These are phyloP conservation scores for Embidobia sp. DNA, from an alignment of 2,888 invertebrate species.

Conservation along the genomic window DNA sequence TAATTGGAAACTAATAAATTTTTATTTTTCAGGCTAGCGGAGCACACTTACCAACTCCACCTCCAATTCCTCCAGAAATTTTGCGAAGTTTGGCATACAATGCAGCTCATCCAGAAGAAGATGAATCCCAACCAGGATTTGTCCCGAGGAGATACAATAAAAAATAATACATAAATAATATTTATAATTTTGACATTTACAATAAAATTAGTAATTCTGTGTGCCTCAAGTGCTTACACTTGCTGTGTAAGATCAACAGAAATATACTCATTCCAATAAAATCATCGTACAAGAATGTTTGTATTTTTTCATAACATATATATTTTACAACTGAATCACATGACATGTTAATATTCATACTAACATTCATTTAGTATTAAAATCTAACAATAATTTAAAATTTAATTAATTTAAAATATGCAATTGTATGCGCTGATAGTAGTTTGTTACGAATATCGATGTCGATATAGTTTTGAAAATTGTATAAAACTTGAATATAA, in stretches of 20 bases:
- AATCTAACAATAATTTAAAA: not conserved
- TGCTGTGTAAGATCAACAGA: constrained; percentile 18
- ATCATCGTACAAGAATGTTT: not conserved
- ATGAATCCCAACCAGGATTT: constrained; percentile 71
- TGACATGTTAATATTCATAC: not conserved
- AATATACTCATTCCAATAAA: constrained; percentile 39
- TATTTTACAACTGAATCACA: constrained; percentile 3
- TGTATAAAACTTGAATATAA: too few relatives aligned
- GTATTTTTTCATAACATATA: constrained; percentile 2
- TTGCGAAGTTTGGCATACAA: constrained; percentile 86
- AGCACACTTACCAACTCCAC: constrained; percentile 90
- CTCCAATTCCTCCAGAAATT: constrained; percentile 90
- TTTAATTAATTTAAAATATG: too few relatives aligned
- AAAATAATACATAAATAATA: constrained; percentile 20
- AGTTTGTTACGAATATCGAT: too few relatives aligned
- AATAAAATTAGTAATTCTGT: constrained; percentile 24
- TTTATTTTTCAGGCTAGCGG: constrained; percentile 84
- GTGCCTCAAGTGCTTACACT: constrained; percentile 32
- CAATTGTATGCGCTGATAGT: too few relatives aligned
- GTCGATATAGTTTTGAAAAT: too few relatives aligned
- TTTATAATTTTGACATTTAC: constrained; percentile 4
- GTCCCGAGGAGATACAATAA: constrained; percentile 61
- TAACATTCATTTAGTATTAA: not conserved
- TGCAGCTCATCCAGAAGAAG: constrained; percentile 82
- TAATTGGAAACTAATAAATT: too few relatives aligned